Conservation (phyloP, 2,797 vertebrate genomes). For the Pseudopleuronectes americanus region DNA sequence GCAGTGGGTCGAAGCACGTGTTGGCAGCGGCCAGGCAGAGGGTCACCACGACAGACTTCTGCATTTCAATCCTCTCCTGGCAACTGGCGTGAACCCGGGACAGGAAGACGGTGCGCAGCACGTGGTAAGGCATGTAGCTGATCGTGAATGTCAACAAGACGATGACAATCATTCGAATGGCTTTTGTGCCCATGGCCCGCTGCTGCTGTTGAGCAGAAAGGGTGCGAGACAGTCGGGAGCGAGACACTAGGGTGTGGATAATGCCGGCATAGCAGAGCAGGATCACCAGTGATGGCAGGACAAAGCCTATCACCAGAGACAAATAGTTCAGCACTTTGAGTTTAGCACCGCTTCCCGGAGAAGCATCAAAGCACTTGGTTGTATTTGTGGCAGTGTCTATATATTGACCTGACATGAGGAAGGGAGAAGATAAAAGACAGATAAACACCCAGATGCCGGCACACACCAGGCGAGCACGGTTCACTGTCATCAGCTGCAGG, state of each 20-base stretch:
- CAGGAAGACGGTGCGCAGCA: conserved; percentile 92
- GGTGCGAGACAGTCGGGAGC: conserved; percentile 83
- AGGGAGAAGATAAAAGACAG: conserved; percentile 86
- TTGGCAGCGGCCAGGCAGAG: conserved; percentile 92
- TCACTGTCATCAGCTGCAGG: conserved; percentile 84
- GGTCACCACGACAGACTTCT: conserved; percentile 93
- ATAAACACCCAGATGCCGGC: conserved; percentile 90
- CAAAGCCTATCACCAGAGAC: conserved; percentile 88
- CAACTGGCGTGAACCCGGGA: conserved; percentile 63
- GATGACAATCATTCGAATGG: conserved; percentile 92
- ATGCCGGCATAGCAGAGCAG: conserved; percentile 92
- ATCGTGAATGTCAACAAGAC: conserved; percentile 91
- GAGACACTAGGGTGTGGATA: conserved; percentile 81
- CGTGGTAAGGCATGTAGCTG: conserved; percentile 93
- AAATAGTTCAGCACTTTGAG: conserved; percentile 84
- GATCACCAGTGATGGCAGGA: conserved; percentile 90
- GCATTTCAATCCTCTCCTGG: conserved; percentile 81
- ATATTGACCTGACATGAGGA: conserved; percentile 81
- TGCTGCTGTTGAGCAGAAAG: conserved; percentile 73
- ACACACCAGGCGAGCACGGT: conserved; percentile 86
- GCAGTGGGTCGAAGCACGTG: conserved; percentile 94
- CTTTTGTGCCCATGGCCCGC: conserved; percentile 78
- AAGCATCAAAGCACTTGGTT: conserved; percentile 95
- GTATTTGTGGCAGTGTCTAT: conserved; percentile 79
- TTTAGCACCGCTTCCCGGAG: no score